Evolutionary conservation across 2,797 vertebrate species (phyloP), one percentile per base, ranked within the genome.

Genomic region (Anas acuta): DNA sequence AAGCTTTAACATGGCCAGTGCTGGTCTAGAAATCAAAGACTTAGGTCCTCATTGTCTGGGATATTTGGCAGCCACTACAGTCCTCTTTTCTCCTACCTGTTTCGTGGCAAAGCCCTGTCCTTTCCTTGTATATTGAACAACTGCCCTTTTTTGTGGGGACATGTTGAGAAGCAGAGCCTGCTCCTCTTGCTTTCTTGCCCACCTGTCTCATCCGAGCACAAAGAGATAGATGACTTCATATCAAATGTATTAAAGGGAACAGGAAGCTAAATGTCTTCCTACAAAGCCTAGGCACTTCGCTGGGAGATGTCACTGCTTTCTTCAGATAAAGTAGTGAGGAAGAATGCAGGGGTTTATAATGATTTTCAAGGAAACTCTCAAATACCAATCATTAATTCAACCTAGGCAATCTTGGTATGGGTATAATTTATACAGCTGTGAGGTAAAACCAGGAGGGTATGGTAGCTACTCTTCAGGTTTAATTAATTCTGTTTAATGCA

Each of bases 1-100:
- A 58, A 66, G 22, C 54, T 92, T 65, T 80, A 57, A 13, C 1
- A 1, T 21, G 39, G 64, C 17, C 1, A 0, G 3, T 1, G 0
- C 58, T 56, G 64, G 67, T 21, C 2, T 5, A 51, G 47, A 87
- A 82, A 69, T 53, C 71, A 87, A 89, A 92, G 35, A 51, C 28
- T 84, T 47, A 47, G 21, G 37, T 71, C 80, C 56, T 82, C 56
- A 45, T 21, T 72, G 12, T 18, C 60, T 37, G 49, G 7, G 30
- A 41, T 56, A 76, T 73, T 82, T 94, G 69, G 54, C 32, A 77
- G 9, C 9, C 22, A 6, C 43, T 54, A 61, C 23, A 49, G 1
- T 49, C n/a, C n/a, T 60, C 0, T 0, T 22, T 39, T 79, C 23
- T 72, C 43, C 64, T 54, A 41, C 14, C 25, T 45, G 49, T 54